Evolutionary conservation across 2,113 vertebrate genomes (phyloP).

Genomic region (Aegotheles bennettii): DNA sequence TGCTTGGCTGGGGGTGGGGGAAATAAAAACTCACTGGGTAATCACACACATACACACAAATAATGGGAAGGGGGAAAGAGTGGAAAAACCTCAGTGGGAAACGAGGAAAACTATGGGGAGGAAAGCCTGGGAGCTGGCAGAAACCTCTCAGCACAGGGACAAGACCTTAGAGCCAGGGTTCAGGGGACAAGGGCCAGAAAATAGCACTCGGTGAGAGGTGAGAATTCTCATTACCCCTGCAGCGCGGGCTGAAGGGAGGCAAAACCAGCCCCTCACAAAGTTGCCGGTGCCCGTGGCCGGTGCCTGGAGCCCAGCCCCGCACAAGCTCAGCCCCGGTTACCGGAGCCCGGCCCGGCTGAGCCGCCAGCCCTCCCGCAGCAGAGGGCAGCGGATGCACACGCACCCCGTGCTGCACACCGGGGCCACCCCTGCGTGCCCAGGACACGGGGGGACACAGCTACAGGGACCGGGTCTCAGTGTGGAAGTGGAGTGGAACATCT

Average conservation of each 20-base stretch:
- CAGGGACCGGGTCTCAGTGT: rapidly evolving
- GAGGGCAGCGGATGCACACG: slow-evolving; percentile 31
- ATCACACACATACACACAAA: neutral
- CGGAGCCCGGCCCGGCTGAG: neutral
- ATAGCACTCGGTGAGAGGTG: neutral
- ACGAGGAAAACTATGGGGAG: neutral
- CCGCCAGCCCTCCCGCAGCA: neutral
- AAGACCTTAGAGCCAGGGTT: neutral
- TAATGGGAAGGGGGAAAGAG: neutral
- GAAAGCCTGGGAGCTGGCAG: neutral
- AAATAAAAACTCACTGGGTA: neutral
- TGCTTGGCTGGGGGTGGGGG: neutral
- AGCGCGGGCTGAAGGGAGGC: neutral
- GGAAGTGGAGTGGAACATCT: no score
- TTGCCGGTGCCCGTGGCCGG: neutral
- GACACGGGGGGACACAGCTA: neutral
- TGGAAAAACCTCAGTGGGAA: neutral
- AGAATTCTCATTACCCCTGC: no score
- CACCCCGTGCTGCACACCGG: neutral
- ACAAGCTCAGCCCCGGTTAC: neutral
- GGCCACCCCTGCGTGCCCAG: neutral
- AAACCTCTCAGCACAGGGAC: neutral
- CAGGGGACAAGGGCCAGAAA: neutral
- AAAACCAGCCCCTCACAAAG: neutral
- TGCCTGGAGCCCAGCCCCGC: neutral